These are phyloP conservation scores for Cryptotis parvus DNA, from an alignment of 2,113 vertebrate genomes.

Conservation along the genomic window DNA sequence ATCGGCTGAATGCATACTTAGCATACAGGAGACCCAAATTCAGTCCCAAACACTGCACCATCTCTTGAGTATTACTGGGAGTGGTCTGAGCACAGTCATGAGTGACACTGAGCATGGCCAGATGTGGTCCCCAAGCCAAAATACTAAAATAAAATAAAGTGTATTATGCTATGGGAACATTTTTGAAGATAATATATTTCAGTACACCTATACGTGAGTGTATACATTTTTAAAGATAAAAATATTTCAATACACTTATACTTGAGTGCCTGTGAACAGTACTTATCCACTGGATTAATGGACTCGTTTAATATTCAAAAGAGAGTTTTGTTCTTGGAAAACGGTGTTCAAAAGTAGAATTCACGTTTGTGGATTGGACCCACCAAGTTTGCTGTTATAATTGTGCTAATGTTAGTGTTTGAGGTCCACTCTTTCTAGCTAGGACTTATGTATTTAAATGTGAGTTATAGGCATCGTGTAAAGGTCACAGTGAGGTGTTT, in stretches of 20 bases:
- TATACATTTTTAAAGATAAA: conserved; percentile 5
- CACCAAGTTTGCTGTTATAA: conserved; percentile 51
- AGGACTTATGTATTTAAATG: not conserved
- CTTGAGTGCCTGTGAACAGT: not conserved
- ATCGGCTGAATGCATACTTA: too few relatives aligned
- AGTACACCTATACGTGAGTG: too few relatives aligned
- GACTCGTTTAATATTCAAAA: conserved; percentile 7
- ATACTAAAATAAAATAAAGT: too few relatives aligned
- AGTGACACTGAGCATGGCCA: too few relatives aligned
- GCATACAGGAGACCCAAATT: too few relatives aligned
- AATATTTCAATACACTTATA: conserved; percentile 23
- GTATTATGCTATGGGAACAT: not conserved
- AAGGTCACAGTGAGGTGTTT: conserved; percentile 17
- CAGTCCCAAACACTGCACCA: too few relatives aligned
- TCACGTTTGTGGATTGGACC: conserved; percentile 38
- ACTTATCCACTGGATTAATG: not conserved
- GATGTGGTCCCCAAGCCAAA: too few relatives aligned
- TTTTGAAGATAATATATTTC: conserved; percentile 33
- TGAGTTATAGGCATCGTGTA: not conserved
- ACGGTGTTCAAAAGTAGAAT: conserved; percentile 11
- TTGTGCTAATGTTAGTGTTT: conserved; percentile 12
- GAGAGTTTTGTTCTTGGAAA: conserved; percentile 33
- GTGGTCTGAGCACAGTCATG: too few relatives aligned
- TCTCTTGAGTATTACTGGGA: too few relatives aligned
- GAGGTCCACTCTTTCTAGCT: not conserved